A percentile compares a stretch with the other conserved stretches of the same genome.
Evolutionary conservation across 2,113 vertebrate species (phyloP).

Genomic region (Syrmaticus mikado): DNA sequence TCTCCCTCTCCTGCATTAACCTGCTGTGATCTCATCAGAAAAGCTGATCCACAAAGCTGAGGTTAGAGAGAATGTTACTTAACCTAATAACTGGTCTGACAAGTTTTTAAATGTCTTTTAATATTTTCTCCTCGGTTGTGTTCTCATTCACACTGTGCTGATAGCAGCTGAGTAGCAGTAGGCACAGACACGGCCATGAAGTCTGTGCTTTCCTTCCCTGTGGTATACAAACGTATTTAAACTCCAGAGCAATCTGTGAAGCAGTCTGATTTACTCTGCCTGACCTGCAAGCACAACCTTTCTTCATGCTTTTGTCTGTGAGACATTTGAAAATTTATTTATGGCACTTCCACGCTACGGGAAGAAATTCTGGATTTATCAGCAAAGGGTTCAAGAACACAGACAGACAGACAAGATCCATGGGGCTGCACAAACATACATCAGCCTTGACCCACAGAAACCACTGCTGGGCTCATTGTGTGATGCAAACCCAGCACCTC

Average conservation of each 20-base stretch:
- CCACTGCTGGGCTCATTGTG: background rate
- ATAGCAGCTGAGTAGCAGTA: background rate
- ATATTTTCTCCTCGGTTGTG: background rate
- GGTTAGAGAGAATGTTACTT: constrained; percentile 7
- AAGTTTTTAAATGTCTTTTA: constrained; percentile 48
- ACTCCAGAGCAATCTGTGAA: background rate
- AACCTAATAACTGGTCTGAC: constrained; percentile 14
- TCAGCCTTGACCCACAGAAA: constrained; percentile 28
- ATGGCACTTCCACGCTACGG: background rate
- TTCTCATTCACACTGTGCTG: background rate
- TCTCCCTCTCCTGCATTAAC: constrained; percentile 14
- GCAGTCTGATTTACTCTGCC: background rate
- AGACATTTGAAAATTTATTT: background rate
- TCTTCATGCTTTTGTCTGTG: background rate
- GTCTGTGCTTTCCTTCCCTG: background rate
- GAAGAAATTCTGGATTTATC: constrained; percentile 12
- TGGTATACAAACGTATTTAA: background rate
- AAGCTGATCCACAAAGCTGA: constrained; percentile 25
- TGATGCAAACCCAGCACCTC: background rate
- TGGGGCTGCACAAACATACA: background rate
- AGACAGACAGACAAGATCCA: background rate
- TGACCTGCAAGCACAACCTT: background rate
- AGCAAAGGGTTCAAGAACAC: background rate
- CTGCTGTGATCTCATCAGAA: constrained; percentile 44
- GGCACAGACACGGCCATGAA: background rate